Evolutionary conservation across 2,888 invertebrate species (phyloP), one percentile per base, ranked within the genome.

Genomic region (Hypomecis punctinalis): DNA sequence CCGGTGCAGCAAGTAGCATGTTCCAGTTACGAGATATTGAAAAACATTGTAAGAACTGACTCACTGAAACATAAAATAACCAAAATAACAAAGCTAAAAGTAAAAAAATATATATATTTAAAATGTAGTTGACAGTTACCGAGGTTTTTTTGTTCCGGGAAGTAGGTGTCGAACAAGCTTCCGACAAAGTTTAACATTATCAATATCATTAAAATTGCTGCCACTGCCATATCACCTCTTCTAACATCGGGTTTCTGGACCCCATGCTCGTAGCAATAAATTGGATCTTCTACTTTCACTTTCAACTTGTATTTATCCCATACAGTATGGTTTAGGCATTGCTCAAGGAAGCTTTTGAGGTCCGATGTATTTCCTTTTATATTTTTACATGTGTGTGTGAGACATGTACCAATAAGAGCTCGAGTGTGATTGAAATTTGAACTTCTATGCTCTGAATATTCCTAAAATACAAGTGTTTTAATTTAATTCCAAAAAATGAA

Each of bases 301-400:
- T 71, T 73, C 0, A 79, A 59, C 5, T 60, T 64, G 62, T 78
- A 77, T 6, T 70, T 54, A 0, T 62, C 58, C 42, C 49, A 70
- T 6, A 78, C 47, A 0, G 76, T 69, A 39, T 78, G 71, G 52
- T 83, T 82, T 4, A 84, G 74, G 74, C 83, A 83, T 68, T 70
- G 74, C 66, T 82, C 80, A 63, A 80, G 68, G 57, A 66, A 54
- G 37, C 46, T 10, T 48, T 51, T 67, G 59, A 70, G 69, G 58
- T 78, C 72, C 57, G 56, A 60, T 40, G 40, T 10, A 4, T 40
- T 8, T 40, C 7, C 40, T 40, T 40, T 10, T 40, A 40, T 40
- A 9, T 10, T 10, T 7, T 7, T 8, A 10, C 40, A 40, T 9
- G 40, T 40, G 40, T 40, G 8, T 40, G 40, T 40, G 7, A 40